Conservation (phyloP, 2,888 invertebrate species). For the Lepas anatifera region DNA sequence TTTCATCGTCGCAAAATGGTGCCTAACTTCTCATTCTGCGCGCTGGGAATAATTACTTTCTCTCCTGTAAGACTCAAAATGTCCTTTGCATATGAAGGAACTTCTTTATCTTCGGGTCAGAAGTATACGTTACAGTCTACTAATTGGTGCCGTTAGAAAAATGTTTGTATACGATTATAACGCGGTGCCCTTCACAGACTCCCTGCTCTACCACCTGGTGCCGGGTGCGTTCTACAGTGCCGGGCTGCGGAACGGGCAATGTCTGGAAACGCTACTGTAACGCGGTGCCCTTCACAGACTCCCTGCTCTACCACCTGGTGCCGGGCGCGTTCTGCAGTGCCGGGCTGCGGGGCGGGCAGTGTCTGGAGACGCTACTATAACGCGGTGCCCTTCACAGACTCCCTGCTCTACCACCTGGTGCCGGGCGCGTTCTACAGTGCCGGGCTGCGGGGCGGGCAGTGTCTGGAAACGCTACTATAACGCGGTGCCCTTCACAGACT, state of each 20-base stretch:
- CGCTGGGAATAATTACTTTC: too few relatives aligned
- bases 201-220: slow-evolving; percentile 31
- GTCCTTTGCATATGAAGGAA: too few relatives aligned
- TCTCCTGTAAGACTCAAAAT: too few relatives aligned
- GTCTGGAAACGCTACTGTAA: slow-evolving; percentile 30
- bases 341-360: slow-evolving; percentile 30
- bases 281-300: slow-evolving; percentile 17
- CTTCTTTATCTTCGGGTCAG: too few relatives aligned
- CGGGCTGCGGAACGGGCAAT: slow-evolving; percentile 30
- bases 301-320: slow-evolving; percentile 31
- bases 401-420: slow-evolving; percentile 31
- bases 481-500: slow-evolving; percentile 17
- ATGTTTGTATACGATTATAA: too few relatives aligned
- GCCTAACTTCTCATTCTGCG: too few relatives aligned
- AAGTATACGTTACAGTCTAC: too few relatives aligned
- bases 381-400: slow-evolving; percentile 17
- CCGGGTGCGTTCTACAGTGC: slow-evolving; percentile 32
- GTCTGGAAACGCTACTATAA: slow-evolving; percentile 30
- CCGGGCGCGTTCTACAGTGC: slow-evolving; percentile 32
- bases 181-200: slow-evolving; percentile 17
- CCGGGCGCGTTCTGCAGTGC: slow-evolving; percentile 32
- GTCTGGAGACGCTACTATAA: too few relatives aligned
- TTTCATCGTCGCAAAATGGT: too few relatives aligned
- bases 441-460: slow-evolving; percentile 30
- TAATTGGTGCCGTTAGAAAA: too few relatives aligned